A percentile compares a stretch with the other conserved stretches of the same genome.
Conservation (phyloP, 2,797 vertebrate species). For the Catamblyrhynchus diadema region DNA sequence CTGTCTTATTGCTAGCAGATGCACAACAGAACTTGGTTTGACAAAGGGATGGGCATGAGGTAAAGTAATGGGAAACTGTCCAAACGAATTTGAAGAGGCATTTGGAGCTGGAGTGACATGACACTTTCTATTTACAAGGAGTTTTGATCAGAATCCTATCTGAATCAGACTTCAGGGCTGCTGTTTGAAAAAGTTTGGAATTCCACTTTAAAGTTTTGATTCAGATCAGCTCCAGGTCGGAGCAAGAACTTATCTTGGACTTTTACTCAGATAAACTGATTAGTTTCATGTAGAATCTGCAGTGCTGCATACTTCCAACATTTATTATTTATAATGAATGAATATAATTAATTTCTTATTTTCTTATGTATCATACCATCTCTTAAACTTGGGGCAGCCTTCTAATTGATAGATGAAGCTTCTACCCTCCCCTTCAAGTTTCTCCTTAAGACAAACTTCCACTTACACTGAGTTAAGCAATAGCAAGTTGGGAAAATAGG, state of each 20-base stretch:
- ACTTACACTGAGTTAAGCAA: neutral
- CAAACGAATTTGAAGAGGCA: neutral
- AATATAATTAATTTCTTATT: neutral
- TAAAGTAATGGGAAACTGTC: neutral
- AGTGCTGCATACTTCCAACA: neutral
- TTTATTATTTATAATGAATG: neutral
- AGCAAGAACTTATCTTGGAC: neutral
- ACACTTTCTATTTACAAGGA: neutral
- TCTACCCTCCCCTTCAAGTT: neutral
- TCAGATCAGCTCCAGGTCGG: neutral
- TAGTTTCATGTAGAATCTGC: neutral
- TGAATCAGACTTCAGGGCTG: neutral
- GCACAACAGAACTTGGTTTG: neutral
- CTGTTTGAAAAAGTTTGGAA: neutral
- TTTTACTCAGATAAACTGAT: neutral
- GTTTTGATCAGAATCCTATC: neutral
- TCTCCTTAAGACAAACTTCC: neutral
- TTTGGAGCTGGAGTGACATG: neutral
- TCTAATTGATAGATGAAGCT: neutral
- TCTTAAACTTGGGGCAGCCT: neutral
- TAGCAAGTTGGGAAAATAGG: neutral
- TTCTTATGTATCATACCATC: neutral
- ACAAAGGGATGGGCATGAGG: neutral
- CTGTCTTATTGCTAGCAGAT: neutral
- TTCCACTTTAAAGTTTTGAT: neutral